Evolutionary conservation across 2,113 vertebrate genomes (phyloP), one percentile per base, ranked within the genome.

Genomic region (Lasiurus cinereus): DNA sequence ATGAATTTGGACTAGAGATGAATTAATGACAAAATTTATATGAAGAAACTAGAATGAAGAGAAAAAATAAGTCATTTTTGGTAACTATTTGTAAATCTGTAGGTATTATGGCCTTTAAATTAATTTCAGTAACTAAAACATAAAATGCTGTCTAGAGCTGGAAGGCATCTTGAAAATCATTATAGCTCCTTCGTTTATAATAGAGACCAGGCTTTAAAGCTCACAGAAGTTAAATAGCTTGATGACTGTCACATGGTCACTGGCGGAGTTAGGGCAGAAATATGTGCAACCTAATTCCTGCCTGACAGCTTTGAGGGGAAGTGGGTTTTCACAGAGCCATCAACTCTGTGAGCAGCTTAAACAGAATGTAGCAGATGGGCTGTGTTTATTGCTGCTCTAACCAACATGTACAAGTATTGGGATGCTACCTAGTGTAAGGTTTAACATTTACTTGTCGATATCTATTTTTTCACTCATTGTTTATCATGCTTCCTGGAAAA

Each of bases 401-500:
- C 83, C 94, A 97, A 96, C 82, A 73, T 93, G 91, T 90, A 95
- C 48, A 90, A 92, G 88, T 85, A 97, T 66, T 88, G 88, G 69
- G 84, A 88, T 84, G 86, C 56, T 92, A 62, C 50, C 48, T 39
- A 14, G 43, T 79, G 73, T 84, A 66, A 87, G 29, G 64, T 77
- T 96, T 95, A 73, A 88, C 82, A 86, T 93, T 97, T 93, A 92
- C 90, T 97, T 84, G 66, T 69, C 4, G 6, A 79, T 78, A 85
- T 91, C 83, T 92, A 67, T 77, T 77, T 93, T 94, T 92, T 85
- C 39, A 85, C 46, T 95, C 54, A 62, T 48, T 93, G 67, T 96
- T 96, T 93, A 92, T 76, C 64, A 62, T 78, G 21, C 46, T 90
- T n/a, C 73, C 92, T 59, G 73, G 59, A 62, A 64, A 90, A 90